Evolutionary conservation across 2,797 vertebrate genomes (phyloP).

Genomic region (Limosa lapponica): DNA sequence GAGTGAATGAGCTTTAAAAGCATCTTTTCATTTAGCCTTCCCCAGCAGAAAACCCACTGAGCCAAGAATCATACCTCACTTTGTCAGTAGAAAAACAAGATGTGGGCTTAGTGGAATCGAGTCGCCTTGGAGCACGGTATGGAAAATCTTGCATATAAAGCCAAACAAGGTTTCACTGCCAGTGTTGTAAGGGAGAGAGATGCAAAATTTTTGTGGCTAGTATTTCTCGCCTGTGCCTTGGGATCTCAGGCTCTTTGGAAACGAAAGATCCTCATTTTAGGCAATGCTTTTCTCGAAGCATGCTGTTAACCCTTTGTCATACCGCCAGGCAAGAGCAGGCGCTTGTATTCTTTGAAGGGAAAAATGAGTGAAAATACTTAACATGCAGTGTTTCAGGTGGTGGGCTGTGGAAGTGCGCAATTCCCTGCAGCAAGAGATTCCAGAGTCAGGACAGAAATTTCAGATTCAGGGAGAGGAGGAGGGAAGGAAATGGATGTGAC

Average conservation of each 20-base stretch:
- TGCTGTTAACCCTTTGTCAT: background rate
- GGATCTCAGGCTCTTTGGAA: background rate
- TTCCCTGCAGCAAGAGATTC: background rate
- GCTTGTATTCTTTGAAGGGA: background rate
- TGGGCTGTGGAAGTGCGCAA: fast-evolving
- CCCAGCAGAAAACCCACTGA: background rate
- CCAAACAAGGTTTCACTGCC: conserved; percentile 42
- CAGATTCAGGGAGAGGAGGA: background rate
- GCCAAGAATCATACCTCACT: conserved; percentile 64
- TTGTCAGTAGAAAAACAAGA: conserved; percentile 66
- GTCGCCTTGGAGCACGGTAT: conserved; percentile 6
- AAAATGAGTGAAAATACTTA: background rate
- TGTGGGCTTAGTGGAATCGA: conserved; percentile 47
- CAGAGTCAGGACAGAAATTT: background rate
- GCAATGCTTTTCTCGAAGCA: background rate
- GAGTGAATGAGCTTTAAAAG: conserved; percentile 64
- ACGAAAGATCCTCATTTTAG: background rate
- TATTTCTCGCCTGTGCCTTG: conserved; percentile 5
- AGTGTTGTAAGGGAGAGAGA: conserved; percentile 31
- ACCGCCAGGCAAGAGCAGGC: background rate
- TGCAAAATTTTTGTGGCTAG: background rate
- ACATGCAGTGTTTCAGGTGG: fast-evolving
- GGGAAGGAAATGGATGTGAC: background rate
- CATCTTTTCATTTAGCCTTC: conserved; percentile 63
- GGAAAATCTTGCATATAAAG: conserved; percentile 53